These are phyloP conservation scores for Lamproptera curius DNA, from an alignment of 2,888 invertebrate species.

Conservation along the genomic window DNA sequence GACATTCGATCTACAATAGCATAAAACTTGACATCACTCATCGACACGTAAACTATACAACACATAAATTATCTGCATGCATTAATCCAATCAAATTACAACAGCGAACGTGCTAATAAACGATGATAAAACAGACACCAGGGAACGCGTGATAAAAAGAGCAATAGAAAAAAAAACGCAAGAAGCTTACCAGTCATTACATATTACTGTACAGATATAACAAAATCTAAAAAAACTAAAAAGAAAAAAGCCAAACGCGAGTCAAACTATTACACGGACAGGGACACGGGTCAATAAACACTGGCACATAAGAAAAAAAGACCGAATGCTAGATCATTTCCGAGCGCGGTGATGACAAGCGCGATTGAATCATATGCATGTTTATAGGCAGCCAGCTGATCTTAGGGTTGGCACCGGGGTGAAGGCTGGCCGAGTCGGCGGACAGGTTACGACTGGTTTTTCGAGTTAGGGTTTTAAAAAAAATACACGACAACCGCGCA, in stretches of 20 bases:
- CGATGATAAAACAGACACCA: slow-evolving; percentile 21
- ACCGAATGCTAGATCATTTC: slow-evolving; percentile 39
- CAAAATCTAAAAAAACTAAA: slow-evolving; percentile 23
- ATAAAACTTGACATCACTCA: no score
- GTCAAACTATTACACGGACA: slow-evolving; percentile 29
- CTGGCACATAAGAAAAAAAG: slow-evolving; percentile 40
- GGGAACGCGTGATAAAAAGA: slow-evolving; percentile 23
- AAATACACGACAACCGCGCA: slow-evolving; percentile 25
- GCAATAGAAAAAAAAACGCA: slow-evolving; percentile 25
- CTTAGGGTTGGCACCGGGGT: slow-evolving; percentile 45
- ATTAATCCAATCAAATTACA: slow-evolving; percentile 18
- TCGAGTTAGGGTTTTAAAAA: slow-evolving; percentile 26
- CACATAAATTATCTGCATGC: slow-evolving; percentile 3
- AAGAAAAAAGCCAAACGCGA: slow-evolving; percentile 51
- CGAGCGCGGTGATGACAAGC: slow-evolving; percentile 52
- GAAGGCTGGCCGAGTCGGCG: slow-evolving; percentile 45
- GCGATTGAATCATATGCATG: slow-evolving; percentile 67
- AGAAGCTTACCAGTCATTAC: slow-evolving; percentile 29
- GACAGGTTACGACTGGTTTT: slow-evolving; percentile 49
- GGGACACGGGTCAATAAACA: slow-evolving; percentile 52
- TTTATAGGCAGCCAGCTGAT: slow-evolving; percentile 58
- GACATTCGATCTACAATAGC: no score
- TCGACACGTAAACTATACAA: not conserved
- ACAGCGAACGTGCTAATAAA: slow-evolving; percentile 18
- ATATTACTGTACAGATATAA: slow-evolving; percentile 44